A percentile compares a stretch with the other conserved stretches of the same genome.
Conservation (phyloP, 2,797 vertebrate species). For the Danio kyathit region DNA sequence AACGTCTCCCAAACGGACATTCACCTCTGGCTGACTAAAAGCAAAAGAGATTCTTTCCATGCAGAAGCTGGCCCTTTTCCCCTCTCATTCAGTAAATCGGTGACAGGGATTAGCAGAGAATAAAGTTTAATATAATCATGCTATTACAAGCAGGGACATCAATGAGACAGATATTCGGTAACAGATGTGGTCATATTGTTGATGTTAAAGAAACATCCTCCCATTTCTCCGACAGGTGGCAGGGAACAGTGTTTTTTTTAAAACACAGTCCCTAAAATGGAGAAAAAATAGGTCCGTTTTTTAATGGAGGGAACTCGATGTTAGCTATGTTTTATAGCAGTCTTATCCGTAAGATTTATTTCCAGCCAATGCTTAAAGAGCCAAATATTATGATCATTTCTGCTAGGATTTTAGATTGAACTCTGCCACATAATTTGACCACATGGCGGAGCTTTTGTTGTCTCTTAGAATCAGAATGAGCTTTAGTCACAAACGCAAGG, state of each 20-base stretch:
- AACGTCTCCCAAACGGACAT: slow-evolving; percentile 45
- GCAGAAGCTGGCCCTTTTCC: background rate
- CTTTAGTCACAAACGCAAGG: no score
- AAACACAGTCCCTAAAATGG: background rate
- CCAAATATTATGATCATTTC: slow-evolving; percentile 8
- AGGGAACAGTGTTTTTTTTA: background rate
- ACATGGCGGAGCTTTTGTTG: background rate
- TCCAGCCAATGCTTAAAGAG: slow-evolving; percentile 1
- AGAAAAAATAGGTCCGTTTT: background rate
- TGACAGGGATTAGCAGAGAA: slow-evolving; percentile 12
- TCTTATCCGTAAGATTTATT: slow-evolving; percentile 6
- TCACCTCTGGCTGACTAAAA: slow-evolving; percentile 52
- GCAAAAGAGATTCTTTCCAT: background rate
- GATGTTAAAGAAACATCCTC: background rate
- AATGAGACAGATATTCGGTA: background rate
- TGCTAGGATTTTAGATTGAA: background rate
- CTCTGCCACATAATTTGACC: slow-evolving; percentile 4
- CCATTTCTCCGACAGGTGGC: background rate
- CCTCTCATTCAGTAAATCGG: slow-evolving; percentile 21
- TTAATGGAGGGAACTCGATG: background rate
- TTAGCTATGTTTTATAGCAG: background rate
- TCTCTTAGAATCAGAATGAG: background rate
- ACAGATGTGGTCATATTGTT: slow-evolving; percentile 17
- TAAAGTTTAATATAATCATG: background rate
- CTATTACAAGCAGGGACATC: slow-evolving; percentile 10